Conservation (phyloP, 2,888 invertebrate species). For the Sussaba pulchella region DNA sequence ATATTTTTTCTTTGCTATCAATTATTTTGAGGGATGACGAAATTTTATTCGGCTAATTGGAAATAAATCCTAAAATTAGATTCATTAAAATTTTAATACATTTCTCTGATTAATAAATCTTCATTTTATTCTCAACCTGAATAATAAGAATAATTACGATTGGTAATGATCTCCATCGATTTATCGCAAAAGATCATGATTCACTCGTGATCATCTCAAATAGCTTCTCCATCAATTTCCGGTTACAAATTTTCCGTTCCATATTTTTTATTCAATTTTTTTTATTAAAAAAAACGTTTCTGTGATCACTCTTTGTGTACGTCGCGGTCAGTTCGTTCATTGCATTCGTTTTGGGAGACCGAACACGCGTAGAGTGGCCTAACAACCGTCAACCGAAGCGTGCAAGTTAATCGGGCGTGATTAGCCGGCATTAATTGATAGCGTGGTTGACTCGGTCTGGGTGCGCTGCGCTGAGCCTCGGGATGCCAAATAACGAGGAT, state of each 20-base stretch:
- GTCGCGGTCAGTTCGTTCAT: slow-evolving; percentile 8
- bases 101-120: too few relatives aligned
- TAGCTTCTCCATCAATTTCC: not conserved
- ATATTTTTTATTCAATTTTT: not conserved
- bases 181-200: too few relatives aligned
- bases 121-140: not conserved
- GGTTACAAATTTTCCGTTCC: not conserved
- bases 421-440: slow-evolving; percentile 68
- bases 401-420: slow-evolving; percentile 69
- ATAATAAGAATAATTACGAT: too few relatives aligned
- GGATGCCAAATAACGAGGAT: slow-evolving; percentile 67
- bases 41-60: too few relatives aligned
- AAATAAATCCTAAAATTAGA: too few relatives aligned
- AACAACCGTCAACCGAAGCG: slow-evolving; percentile 46
- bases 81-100: too few relatives aligned
- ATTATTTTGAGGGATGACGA: too few relatives aligned
- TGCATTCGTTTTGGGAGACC: slow-evolving; percentile 39
- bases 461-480: too few relatives aligned
- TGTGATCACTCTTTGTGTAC: not conserved
- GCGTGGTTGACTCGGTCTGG: slow-evolving; percentile 34
- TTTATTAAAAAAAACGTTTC: not conserved
- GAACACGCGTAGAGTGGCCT: slow-evolving; percentile 34
- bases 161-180: too few relatives aligned
- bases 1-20: too few relatives aligned
- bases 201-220: not conserved